These are phyloP conservation scores for Oxycera nigricornis DNA, from an alignment of 2,888 invertebrate species.

Conservation along the genomic window DNA sequence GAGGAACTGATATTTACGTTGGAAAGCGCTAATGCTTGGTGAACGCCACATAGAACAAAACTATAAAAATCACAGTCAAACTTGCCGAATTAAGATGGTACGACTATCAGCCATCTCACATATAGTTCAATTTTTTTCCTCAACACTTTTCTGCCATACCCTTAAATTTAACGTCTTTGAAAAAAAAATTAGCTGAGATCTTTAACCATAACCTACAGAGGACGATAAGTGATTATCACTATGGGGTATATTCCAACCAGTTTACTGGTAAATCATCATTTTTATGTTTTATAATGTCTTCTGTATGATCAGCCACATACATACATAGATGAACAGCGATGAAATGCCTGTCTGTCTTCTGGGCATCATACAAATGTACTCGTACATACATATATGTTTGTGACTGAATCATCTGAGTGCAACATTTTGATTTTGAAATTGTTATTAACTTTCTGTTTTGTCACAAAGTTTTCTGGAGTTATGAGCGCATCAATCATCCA, in stretches of 20 bases:
- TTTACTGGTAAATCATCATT: slow-evolving; percentile 22
- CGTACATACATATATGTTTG: neutral
- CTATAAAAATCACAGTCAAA: too few relatives aligned
- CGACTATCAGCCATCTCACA: too few relatives aligned
- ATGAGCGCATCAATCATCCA: slow-evolving; percentile 27
- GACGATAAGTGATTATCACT: slow-evolving; percentile 31
- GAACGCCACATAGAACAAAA: too few relatives aligned
- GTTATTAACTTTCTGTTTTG: slow-evolving; percentile 41
- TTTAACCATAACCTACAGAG: slow-evolving; percentile 19
- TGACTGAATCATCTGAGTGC: neutral
- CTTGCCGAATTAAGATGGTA: too few relatives aligned
- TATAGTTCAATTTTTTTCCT: too few relatives aligned
- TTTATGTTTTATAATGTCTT: slow-evolving; percentile 13
- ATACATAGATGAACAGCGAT: neutral
- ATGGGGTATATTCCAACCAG: slow-evolving; percentile 27
- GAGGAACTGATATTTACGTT: too few relatives aligned
- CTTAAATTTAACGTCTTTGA: too few relatives aligned
- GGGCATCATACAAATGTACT: neutral
- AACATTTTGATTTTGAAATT: slow-evolving; percentile 29
- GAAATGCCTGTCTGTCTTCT: slow-evolving; percentile 8
- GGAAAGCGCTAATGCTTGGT: too few relatives aligned
- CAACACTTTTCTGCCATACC: too few relatives aligned
- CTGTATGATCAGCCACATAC: neutral
- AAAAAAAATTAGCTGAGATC: too few relatives aligned
- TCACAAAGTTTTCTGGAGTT: slow-evolving; percentile 24